phyloP scores from a whole-genome alignment of 2,797 vertebrate species.

The Sibirionetta formosa region DNA sequence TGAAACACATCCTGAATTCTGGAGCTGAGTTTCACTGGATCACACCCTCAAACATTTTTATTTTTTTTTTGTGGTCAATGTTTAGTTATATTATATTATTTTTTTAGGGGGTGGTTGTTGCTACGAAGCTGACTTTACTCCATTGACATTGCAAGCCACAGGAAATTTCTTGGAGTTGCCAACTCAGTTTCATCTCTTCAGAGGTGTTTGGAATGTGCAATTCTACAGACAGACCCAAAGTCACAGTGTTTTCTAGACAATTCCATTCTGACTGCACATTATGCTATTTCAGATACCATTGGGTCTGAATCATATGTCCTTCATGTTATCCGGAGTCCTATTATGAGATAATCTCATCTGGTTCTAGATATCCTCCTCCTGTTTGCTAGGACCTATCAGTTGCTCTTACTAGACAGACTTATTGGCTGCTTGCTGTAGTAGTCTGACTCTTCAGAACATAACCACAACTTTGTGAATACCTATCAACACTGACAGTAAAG shows the following conservation, averaged over 20 bases:
- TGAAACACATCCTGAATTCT: neutral
- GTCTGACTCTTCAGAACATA: rapidly evolving
- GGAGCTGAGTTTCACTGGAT: neutral
- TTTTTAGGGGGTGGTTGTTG: rapidly evolving
- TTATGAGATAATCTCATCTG: rapidly evolving
- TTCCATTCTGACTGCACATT: neutral
- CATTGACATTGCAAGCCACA: neutral
- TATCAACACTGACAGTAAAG: rapidly evolving
- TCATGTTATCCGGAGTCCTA: rapidly evolving
- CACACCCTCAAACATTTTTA: neutral
- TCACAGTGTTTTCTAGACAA: neutral
- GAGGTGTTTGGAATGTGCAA: neutral
- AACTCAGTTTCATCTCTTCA: neutral
- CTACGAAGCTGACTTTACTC: neutral
- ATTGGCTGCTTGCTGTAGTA: neutral
- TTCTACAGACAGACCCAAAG: neutral
- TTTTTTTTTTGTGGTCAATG: neutral
- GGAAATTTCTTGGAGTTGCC: neutral
- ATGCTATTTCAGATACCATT: neutral
- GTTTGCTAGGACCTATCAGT: too few species aligned
- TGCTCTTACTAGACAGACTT: neutral
- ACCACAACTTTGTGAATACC: rapidly evolving
- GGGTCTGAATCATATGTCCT: rapidly evolving
- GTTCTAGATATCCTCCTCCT: neutral
- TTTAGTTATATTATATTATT: rapidly evolving